Evolutionary conservation across 1,140 invertebrate genomes (phyloP).

Genomic region (Aphelenchoides fujianensis): DNA sequence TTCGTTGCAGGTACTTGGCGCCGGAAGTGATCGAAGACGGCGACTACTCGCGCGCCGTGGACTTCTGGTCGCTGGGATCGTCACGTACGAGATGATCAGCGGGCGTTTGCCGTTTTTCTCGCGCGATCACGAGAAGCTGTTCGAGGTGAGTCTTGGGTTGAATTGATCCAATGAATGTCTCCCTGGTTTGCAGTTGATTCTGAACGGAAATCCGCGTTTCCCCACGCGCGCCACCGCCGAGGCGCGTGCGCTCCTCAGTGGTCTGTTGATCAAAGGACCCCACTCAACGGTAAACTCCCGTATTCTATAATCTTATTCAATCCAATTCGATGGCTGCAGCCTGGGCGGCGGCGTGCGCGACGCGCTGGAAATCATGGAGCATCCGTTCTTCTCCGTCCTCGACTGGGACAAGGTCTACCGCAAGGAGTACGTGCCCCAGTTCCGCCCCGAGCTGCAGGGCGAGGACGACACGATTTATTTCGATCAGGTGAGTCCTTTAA

Average conservation of each 20-base stretch:
- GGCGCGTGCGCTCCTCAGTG: constrained; percentile 78
- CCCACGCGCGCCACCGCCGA: constrained; percentile 80
- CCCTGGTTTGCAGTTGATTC: too few relatives aligned
- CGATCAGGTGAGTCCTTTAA: constrained; percentile 77
- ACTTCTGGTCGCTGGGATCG: constrained; percentile 95
- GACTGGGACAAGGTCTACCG: constrained; percentile 81
- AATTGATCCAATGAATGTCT: too few relatives aligned
- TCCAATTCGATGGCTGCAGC: too few relatives aligned
- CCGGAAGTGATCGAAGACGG: constrained; percentile 92
- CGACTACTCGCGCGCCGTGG: constrained; percentile 90
- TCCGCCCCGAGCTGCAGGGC: constrained; percentile 89
- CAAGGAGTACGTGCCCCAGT: constrained; percentile 70
- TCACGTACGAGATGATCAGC: constrained; percentile 96
- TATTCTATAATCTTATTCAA: too few relatives aligned
- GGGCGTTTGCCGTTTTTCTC: constrained; percentile 96
- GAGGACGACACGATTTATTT: constrained; percentile 91
- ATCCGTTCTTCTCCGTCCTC: constrained; percentile 83
- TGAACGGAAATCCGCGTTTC: constrained; percentile 82
- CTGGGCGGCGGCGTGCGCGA: constrained; percentile 86
- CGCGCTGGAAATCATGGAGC: constrained; percentile 82
- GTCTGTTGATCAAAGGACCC: constrained; percentile 87
- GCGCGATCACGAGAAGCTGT: constrained; percentile 88
- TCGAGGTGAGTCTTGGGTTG: too few relatives aligned
- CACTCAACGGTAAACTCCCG: constrained; percentile 74
- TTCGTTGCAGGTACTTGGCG: constrained; percentile 71